phyloP scores from a whole-genome alignment of 2,888 invertebrate species.

The Aspidiotus destructor region DNA sequence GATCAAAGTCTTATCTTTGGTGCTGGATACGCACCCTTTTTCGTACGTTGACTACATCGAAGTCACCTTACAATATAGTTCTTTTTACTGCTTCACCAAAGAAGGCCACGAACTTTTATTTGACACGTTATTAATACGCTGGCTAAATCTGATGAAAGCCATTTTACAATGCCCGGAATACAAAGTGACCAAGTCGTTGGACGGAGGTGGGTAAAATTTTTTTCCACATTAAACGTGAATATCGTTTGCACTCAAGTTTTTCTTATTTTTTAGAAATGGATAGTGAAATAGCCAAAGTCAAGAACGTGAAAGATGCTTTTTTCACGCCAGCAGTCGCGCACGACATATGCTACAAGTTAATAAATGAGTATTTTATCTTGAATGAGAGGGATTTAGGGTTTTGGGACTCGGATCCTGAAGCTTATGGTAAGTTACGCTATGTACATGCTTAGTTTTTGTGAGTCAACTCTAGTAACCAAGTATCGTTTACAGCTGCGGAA shows the following conservation, averaged over 20 bases:
- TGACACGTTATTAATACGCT: slow-evolving; percentile 79
- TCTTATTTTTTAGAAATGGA: slow-evolving; percentile 41
- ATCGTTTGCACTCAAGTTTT: background rate
- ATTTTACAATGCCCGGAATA: slow-evolving; percentile 70
- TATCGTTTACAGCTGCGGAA: slow-evolving; percentile 49
- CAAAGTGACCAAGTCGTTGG: slow-evolving; percentile 42
- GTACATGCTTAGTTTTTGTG: background rate
- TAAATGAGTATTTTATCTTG: slow-evolving; percentile 78
- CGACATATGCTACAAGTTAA: slow-evolving; percentile 73
- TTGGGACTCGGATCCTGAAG: slow-evolving; percentile 84
- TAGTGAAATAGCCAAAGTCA: slow-evolving; percentile 38
- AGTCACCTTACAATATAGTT: slow-evolving; percentile 68
- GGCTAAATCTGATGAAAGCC: slow-evolving; percentile 77
- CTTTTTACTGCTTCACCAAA: slow-evolving; percentile 78
- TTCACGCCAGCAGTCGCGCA: slow-evolving; percentile 64
- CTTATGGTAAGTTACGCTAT: slow-evolving; percentile 32
- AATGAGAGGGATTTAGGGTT: slow-evolving; percentile 71
- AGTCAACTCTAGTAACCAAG: slow-evolving; percentile 2
- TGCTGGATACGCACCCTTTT: slow-evolving; percentile 66
- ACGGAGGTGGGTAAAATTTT: background rate
- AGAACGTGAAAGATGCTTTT: slow-evolving; percentile 44
- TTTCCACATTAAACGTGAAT: background rate
- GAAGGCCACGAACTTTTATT: slow-evolving; percentile 66
- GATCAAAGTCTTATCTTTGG: slow-evolving; percentile 72
- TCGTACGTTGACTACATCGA: slow-evolving; percentile 71